Evolutionary conservation across 2,113 vertebrate genomes (phyloP).

Genomic region (zebrafish (Danio rerio)): GRCz12tu NC_133193.1:53132001-53132500

Average conservation of each 20-base stretch:
- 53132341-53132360: constrained; percentile 47
- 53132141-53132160: too few species aligned
- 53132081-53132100: too few species aligned
- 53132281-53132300: constrained; percentile 6
- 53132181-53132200: too few species aligned
- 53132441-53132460: constrained; percentile 31
- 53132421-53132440: background rate
- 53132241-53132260: constrained; percentile 35
- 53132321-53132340: background rate
- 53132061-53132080: too few species aligned
- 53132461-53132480: constrained; percentile 13
- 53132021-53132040: too few species aligned
- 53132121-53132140: too few species aligned
- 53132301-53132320: constrained; percentile 36
- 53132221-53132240: constrained; percentile 35
- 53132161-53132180: too few species aligned
- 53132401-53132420: constrained; percentile 47
- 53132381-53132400: constrained; percentile 46
- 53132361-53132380: constrained; percentile 39
- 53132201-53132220: background rate
- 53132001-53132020: too few species aligned
- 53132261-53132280: constrained; percentile 19
- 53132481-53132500: constrained; percentile 6
- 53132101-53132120: too few species aligned
- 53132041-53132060: too few species aligned